Evolutionary conservation across 1,140 invertebrate species (phyloP).

Genomic region (Leguminivora glycinivorella): DNA sequence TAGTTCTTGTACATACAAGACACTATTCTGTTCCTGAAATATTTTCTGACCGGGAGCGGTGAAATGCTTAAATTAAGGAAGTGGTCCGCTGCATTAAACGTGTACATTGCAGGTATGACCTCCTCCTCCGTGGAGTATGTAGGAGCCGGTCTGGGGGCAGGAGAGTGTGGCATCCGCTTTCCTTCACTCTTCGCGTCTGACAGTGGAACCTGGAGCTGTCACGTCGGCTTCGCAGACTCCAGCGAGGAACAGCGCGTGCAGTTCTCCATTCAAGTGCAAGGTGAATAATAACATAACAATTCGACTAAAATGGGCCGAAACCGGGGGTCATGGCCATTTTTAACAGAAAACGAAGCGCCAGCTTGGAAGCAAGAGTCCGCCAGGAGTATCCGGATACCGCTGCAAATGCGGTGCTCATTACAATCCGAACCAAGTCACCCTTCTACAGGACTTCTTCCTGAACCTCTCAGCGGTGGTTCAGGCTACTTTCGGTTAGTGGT

Average conservation of each 20-base stretch:
- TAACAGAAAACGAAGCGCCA: too few relatives aligned
- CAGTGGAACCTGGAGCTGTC: slow-evolving; percentile 58
- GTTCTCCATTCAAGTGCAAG: slow-evolving; percentile 30
- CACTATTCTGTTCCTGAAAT: too few relatives aligned
- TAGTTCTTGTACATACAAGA: too few relatives aligned
- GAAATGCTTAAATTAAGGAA: too few relatives aligned
- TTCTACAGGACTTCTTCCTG: slow-evolving; percentile 87
- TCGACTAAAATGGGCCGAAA: too few relatives aligned
- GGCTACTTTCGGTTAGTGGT: too few relatives aligned
- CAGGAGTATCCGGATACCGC: slow-evolving; percentile 81
- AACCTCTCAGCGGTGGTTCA: too few relatives aligned
- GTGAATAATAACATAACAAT: too few relatives aligned
- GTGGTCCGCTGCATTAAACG: too few relatives aligned
- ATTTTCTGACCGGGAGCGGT: too few relatives aligned
- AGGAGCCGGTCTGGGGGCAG: slow-evolving; percentile 55
- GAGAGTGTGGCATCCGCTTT: slow-evolving; percentile 59
- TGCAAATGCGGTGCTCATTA: slow-evolving; percentile 86
- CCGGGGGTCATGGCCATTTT: too few relatives aligned
- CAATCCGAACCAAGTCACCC: slow-evolving; percentile 85
- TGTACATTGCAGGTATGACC: slow-evolving; percentile 33
- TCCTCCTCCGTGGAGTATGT: slow-evolving; percentile 38
- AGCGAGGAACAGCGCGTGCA: slow-evolving; percentile 30
- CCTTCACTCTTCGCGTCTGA: slow-evolving; percentile 35
- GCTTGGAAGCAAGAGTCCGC: too few relatives aligned
- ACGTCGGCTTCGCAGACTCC: slow-evolving; percentile 48